These are phyloP conservation scores for Pachypsylla venusta DNA, from an alignment of 1,140 invertebrate species.

Conservation along the genomic window DNA sequence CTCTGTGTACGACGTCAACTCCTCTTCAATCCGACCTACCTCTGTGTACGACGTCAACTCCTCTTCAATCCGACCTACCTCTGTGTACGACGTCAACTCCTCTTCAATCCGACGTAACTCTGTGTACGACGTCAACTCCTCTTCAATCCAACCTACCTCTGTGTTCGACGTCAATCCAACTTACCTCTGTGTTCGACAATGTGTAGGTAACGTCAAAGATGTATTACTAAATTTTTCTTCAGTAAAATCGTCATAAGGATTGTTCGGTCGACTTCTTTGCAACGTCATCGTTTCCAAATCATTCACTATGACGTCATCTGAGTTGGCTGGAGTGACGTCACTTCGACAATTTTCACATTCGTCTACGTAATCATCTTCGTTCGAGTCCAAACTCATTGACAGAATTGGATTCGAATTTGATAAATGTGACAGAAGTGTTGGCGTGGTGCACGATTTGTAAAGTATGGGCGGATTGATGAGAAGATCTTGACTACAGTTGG, in stretches of 20 bases:
- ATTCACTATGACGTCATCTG: constrained; percentile 43
- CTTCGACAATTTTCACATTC: constrained; percentile 65
- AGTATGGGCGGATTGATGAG: background rate
- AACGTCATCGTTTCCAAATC: constrained; percentile 53
- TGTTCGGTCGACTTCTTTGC: constrained; percentile 41
- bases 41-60: background rate
- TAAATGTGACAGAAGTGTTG: background rate
- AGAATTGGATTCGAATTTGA: constrained; percentile 7
- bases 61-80: constrained; percentile 31
- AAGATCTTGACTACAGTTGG: background rate
- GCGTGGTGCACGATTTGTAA: constrained; percentile 7
- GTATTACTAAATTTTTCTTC: constrained; percentile 30
- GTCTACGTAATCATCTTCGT: constrained; percentile 55
- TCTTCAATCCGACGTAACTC: background rate
- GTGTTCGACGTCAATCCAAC: background rate
- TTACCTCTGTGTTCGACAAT: constrained; percentile 44
- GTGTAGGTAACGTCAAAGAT: constrained; percentile 49
- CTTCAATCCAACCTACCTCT: background rate
- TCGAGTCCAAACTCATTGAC: constrained; percentile 29
- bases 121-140: background rate
- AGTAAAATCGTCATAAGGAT: background rate
- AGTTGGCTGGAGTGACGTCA: constrained; percentile 35
- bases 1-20: background rate
- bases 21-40: background rate
- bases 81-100: constrained; percentile 34